Conservation (phyloP, 2,113 vertebrate genomes). For the Emberiza fucata region DNA sequence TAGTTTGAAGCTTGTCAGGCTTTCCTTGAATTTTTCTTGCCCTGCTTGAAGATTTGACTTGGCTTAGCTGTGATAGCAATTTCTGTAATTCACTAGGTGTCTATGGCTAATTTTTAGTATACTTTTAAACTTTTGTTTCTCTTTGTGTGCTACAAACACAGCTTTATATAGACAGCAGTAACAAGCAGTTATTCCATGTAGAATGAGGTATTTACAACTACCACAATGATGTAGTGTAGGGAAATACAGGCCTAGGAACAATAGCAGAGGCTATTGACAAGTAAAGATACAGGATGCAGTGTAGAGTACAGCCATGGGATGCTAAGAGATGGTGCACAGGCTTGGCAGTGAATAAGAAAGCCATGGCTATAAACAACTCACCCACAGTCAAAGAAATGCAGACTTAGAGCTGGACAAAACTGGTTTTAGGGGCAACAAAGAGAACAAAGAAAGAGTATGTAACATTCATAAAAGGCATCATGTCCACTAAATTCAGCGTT, state of each 20-base stretch:
- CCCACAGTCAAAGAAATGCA: constrained; percentile 53
- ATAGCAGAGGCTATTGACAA: background rate
- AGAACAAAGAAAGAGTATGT: constrained; percentile 51
- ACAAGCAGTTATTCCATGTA: background rate
- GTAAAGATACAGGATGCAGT: background rate
- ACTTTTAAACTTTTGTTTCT: background rate
- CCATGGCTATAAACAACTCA: constrained; percentile 42
- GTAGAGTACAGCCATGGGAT: constrained; percentile 21
- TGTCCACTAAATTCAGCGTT: background rate
- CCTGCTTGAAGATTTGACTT: background rate
- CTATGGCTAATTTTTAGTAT: background rate
- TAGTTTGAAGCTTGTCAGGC: background rate
- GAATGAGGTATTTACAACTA: constrained; percentile 3
- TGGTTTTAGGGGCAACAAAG: constrained; percentile 54
- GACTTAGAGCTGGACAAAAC: constrained; percentile 54
- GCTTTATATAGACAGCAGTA: background rate
- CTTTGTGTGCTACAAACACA: background rate
- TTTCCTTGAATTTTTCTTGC: background rate
- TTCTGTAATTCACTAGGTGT: background rate
- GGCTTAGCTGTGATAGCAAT: background rate
- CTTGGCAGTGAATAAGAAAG: constrained; percentile 25
- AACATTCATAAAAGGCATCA: constrained; percentile 8
- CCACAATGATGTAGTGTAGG: background rate
- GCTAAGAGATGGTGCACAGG: constrained; percentile 28
- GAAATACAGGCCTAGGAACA: background rate